Evolutionary conservation across 2,888 invertebrate genomes (phyloP), one percentile per base, ranked within the genome.

Genomic region (Drosophila fungiperda): DNA sequence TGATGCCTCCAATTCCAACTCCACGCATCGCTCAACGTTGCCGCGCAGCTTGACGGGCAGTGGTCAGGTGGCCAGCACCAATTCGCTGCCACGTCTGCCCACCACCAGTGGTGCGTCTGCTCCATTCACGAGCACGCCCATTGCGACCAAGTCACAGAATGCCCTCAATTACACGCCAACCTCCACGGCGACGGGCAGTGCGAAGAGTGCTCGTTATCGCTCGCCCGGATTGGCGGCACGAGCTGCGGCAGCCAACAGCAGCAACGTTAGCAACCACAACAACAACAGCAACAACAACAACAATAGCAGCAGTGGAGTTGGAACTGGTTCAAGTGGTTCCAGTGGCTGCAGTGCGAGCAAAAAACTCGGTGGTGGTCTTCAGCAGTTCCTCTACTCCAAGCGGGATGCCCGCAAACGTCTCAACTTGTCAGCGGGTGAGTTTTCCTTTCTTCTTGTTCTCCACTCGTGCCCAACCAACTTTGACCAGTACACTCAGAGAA

Each of bases 171-270:
- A 82, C 40, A 82, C 81, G 2, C 77, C 89, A 29, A 62, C 83
- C n/a, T 54, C 38, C 38, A 68, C 83, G 23, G 70, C 75, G 94
- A 81, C 94, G 82, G 94, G 94, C 67, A 95, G 96, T 76, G 97
- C 97, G 53, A 97, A 97, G 92, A 97, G 97, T 60, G 97, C 97
- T 49, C 94, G 98, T 45, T 98, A 98, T 92, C 94, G 98, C 6
- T 97, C 98, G 1, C 97, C 97, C 0, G 97, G 91, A n/a, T 38
- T 91, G 53, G 91, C 87, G 23, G 82, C 95, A 40, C 95, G 96
- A 50, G 94, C 93, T 6, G 85, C 85, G 0, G 85, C 85, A 7
- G 88, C 68, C 49, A 65, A 36, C 42, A 92, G 93, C 52, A 87
- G 91, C n/a, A 68, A 42, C 32, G 93, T 94, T 35, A 91, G 93